These are phyloP conservation scores for Oxytorus armatus DNA, from an alignment of 2,888 invertebrate species.

Conservation along the genomic window DNA sequence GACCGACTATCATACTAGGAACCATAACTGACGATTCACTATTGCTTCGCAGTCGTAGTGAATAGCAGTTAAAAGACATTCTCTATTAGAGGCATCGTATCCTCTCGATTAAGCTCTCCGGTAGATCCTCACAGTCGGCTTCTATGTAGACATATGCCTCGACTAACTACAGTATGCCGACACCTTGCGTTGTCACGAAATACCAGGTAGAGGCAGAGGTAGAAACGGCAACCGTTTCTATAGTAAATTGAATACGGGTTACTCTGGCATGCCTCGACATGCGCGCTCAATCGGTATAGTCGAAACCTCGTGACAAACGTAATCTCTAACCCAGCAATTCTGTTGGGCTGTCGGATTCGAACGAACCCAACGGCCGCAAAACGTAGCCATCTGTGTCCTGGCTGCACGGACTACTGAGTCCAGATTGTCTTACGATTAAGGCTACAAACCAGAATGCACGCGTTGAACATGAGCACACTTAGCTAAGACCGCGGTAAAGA, in stretches of 20 bases:
- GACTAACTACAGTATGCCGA: background rate
- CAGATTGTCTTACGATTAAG: slow-evolving; percentile 53
- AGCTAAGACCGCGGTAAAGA: slow-evolving; percentile 2
- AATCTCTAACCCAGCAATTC: slow-evolving; percentile 38
- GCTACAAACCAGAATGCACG: slow-evolving; percentile 23
- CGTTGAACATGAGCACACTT: slow-evolving; percentile 34
- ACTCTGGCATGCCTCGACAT: slow-evolving; percentile 46
- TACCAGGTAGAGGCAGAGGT: background rate
- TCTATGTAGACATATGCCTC: slow-evolving; percentile 2
- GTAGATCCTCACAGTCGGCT: slow-evolving; percentile 7
- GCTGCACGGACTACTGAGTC: slow-evolving; percentile 49
- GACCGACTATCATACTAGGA: background rate
- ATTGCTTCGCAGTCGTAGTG: background rate
- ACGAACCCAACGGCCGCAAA: slow-evolving; percentile 41
- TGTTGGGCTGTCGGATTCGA: slow-evolving; percentile 16
- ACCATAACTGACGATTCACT: background rate
- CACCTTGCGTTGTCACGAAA: slow-evolving; percentile 20
- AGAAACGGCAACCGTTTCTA: slow-evolving; percentile 54
- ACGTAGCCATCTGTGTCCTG: slow-evolving; percentile 45
- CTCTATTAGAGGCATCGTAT: background rate
- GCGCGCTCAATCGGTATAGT: slow-evolving; percentile 44
- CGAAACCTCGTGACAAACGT: slow-evolving; percentile 45
- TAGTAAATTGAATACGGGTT: slow-evolving; percentile 66
- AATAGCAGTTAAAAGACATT: slow-evolving; percentile 14
- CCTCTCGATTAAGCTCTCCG: slow-evolving; percentile 1